Conservation (phyloP, 2,113 vertebrate genomes). For the Bos javanicus region DNA sequence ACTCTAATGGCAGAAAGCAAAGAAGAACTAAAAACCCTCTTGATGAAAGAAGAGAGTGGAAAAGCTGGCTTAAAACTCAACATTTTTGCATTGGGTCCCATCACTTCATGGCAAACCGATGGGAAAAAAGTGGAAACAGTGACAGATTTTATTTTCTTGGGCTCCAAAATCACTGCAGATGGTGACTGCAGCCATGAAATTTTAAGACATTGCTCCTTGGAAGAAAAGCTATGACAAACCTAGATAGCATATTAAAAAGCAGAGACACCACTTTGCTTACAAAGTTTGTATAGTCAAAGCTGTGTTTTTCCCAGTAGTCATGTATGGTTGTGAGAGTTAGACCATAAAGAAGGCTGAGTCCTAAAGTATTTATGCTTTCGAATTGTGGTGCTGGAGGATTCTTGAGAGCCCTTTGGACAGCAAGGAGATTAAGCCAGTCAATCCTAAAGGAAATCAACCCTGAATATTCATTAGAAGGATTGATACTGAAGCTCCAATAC, state of each 20-base stretch:
- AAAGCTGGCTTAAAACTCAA: not conserved
- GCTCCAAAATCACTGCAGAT: not conserved
- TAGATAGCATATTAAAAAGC: not conserved
- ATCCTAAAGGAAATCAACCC: not conserved
- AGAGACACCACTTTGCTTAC: not conserved
- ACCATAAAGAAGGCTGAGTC: not conserved
- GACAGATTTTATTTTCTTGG: not conserved
- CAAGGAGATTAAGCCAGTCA: not conserved
- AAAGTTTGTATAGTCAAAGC: not conserved
- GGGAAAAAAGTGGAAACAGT: not conserved
- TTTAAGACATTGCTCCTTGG: not conserved
- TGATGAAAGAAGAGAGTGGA: not conserved
- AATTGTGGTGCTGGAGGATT: not conserved
- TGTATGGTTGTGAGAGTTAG: not conserved
- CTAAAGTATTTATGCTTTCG: not conserved
- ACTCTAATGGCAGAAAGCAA: not conserved
- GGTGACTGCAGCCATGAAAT: not conserved
- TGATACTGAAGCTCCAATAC: not conserved
- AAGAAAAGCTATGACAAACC: not conserved
- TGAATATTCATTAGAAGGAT: not conserved
- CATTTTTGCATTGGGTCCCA: not conserved
- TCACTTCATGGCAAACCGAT: not conserved
- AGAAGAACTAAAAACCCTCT: not conserved
- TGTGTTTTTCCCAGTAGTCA: not conserved
- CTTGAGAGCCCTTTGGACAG: not conserved